Percentiles rank a stretch among this genome's conserved stretches.
Evolutionary conservation across 2,797 vertebrate genomes (phyloP).

Genomic region (Neosilurus hyrtlii): DNA sequence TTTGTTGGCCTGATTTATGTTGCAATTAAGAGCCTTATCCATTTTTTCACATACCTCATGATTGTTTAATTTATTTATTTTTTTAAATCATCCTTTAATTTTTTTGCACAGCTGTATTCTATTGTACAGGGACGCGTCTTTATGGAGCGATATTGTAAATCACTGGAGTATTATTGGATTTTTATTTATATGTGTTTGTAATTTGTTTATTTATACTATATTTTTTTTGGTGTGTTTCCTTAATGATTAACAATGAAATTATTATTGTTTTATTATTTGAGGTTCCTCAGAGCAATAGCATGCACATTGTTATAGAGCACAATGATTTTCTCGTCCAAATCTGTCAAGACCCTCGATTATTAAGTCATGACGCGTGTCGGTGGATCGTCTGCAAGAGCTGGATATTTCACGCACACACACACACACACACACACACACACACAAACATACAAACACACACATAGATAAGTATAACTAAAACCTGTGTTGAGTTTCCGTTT

Average conservation of each 20-base stretch:
- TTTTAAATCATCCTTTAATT: constrained; percentile 63
- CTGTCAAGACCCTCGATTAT: not conserved
- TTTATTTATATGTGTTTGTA: constrained; percentile 69
- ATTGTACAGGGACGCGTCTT: constrained; percentile 74
- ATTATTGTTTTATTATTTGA: constrained; percentile 52
- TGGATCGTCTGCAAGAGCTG: constrained; percentile 31
- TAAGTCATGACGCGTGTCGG: not conserved
- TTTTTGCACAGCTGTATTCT: constrained; percentile 77
- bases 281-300: constrained; percentile 95
- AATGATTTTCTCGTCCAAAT: constrained; percentile 76
- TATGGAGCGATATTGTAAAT: constrained; percentile 70
- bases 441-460: constrained; percentile 39
- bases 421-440: constrained; percentile 47
- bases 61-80: constrained; percentile 59
- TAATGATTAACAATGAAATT: constrained; percentile 44
- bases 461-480: not conserved
- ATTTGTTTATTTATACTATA: constrained; percentile 70
- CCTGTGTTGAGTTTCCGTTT: constrained; percentile 71
- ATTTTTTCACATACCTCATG: constrained; percentile 94
- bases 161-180: constrained; percentile 66
- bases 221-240: constrained; percentile 44
- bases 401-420: constrained; percentile 31
- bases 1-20: constrained; percentile 77
- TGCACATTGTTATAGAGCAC: constrained; percentile 94
- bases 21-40: constrained; percentile 91